A percentile compares a stretch with the other conserved stretches of the same genome.
phyloP scores from a whole-genome alignment of 2,888 invertebrate genomes.

The Plusia festucae region DNA sequence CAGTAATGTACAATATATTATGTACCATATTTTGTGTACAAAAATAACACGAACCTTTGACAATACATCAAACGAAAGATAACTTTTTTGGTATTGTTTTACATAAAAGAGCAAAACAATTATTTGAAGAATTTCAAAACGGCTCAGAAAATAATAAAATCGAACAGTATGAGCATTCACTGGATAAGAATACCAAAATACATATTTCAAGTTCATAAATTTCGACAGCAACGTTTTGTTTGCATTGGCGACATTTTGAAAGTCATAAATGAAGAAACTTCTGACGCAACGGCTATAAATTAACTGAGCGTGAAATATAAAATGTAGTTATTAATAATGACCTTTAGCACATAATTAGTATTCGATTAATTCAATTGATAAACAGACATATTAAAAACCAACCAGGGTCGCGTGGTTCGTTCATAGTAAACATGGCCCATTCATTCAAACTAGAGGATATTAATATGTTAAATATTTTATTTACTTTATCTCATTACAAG shows the following conservation, averaged over 20 bases:
- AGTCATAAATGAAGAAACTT: conserved; percentile 25
- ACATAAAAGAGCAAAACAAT: conserved; percentile 4
- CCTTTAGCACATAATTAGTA: conserved; percentile 25
- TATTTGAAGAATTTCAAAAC: background rate
- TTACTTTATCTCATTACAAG: too few species aligned
- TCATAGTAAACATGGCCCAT: conserved; percentile 4
- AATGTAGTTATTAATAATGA: conserved; percentile 22
- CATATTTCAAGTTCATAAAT: conserved; percentile 8
- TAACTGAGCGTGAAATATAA: conserved; percentile 26
- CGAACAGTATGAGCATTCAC: background rate
- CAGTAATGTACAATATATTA: background rate
- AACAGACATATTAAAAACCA: conserved; percentile 19
- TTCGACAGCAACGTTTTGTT: background rate
- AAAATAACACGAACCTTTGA: background rate
- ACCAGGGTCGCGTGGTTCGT: conserved; percentile 16
- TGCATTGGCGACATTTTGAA: conserved; percentile 23
- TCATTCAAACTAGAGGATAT: background rate
- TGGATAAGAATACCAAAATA: background rate
- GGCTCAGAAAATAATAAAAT: background rate
- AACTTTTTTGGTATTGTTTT: background rate
- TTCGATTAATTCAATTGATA: conserved; percentile 31
- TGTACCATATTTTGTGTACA: background rate
- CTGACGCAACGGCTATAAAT: conserved; percentile 21
- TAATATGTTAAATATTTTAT: too few species aligned
- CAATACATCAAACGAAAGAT: conserved; percentile 4